Percentiles rank a stretch among this genome's conserved stretches.
phyloP scores from a whole-genome alignment of 2,113 vertebrate species.

The Merops nubicus region DNA sequence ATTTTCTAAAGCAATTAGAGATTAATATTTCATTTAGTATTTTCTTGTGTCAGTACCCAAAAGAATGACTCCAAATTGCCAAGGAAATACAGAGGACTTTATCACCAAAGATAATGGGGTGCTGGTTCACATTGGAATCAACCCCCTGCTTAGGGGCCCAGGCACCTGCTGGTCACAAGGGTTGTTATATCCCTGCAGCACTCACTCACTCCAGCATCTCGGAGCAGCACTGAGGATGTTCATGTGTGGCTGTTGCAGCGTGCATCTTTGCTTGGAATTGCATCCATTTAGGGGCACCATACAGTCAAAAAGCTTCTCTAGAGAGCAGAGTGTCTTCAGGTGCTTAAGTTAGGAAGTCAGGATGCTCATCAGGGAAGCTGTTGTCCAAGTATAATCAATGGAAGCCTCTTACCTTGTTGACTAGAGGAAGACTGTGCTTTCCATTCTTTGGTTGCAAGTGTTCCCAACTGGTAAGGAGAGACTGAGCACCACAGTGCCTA shows the following conservation, averaged over 20 bases:
- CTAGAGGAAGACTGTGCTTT: not conserved
- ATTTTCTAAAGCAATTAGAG: not conserved
- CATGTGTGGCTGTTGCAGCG: fast-evolving
- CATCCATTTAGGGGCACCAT: fast-evolving
- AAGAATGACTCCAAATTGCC: not conserved
- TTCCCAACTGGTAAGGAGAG: not conserved
- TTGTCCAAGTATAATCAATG: not conserved
- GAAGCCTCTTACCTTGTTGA: not conserved
- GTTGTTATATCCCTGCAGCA: not conserved
- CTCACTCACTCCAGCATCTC: not conserved
- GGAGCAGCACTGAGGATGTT: not conserved
- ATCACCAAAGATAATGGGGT: not conserved
- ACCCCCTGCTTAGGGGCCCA: not conserved
- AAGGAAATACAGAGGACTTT: not conserved
- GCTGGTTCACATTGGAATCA: not conserved
- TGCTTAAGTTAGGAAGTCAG: not conserved
- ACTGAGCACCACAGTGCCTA: fast-evolving
- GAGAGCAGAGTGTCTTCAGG: not conserved
- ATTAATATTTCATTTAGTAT: not conserved
- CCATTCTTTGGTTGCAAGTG: not conserved
- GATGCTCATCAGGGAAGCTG: not conserved
- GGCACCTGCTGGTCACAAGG: not conserved
- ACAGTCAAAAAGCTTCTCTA: not conserved
- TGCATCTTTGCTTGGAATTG: not conserved
- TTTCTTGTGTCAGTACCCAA: not conserved